Evolutionary conservation across 2,113 vertebrate species (phyloP).

Genomic region (Percopsis transmontana): DNA sequence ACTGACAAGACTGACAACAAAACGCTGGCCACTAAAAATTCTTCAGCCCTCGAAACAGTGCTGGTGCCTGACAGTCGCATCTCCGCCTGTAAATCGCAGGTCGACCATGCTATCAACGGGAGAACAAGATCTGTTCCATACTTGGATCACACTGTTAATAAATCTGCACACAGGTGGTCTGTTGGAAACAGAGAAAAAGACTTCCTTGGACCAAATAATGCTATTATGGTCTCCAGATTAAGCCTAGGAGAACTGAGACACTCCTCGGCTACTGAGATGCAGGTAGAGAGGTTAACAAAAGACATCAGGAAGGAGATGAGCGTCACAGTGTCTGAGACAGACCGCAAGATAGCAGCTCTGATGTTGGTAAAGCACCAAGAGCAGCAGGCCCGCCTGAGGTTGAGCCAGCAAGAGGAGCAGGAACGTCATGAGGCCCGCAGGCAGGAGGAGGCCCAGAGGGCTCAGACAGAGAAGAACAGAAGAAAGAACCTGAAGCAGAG

Average conservation of each 20-base stretch:
- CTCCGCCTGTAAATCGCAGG: conserved; percentile 17
- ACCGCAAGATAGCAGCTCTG: conserved; percentile 81
- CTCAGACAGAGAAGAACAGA: conserved; percentile 57
- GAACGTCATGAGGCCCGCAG: conserved; percentile 72
- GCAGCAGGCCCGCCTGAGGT: conserved; percentile 63
- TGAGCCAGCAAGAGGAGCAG: conserved; percentile 63
- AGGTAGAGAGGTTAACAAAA: conserved; percentile 53
- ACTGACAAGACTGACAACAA: conserved; percentile 18
- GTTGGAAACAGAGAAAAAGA: conserved; percentile 15
- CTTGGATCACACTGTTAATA: conserved; percentile 49
- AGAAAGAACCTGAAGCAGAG: conserved; percentile 54
- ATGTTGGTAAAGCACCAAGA: conserved; percentile 81
- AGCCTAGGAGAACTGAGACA: conserved; percentile 63
- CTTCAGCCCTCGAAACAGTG: conserved; percentile 23
- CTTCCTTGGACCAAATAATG: conserved; percentile 16
- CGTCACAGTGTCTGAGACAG: conserved; percentile 71
- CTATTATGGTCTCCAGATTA: conserved; percentile 51
- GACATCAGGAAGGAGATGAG: conserved; percentile 65
- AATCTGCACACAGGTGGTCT: conserved; percentile 31
- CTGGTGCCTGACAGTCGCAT: conserved; percentile 16
- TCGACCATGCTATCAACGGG: neutral
- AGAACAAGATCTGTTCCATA: conserved; percentile 10
- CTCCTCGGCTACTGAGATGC: conserved; percentile 50
- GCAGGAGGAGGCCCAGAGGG: conserved; percentile 56
- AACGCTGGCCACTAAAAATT: conserved; percentile 16